These are phyloP conservation scores for Aleiodes leptofemur DNA, from an alignment of 2,888 invertebrate genomes.

Conservation along the genomic window DNA sequence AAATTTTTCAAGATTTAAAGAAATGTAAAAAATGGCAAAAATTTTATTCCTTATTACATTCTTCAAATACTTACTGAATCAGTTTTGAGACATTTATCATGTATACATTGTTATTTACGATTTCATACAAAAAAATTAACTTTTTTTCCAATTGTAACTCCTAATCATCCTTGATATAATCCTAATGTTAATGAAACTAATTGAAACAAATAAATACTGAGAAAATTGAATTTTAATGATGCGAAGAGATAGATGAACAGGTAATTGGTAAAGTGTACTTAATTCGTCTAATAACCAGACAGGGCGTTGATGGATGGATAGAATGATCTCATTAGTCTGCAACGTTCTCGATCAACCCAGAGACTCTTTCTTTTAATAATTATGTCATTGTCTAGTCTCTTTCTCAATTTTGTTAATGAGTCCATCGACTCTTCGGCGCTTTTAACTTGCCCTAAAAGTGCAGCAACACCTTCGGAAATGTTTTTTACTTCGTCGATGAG, in stretches of 20 bases:
- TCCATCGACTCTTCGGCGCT: slow-evolving; percentile 69
- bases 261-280: too few species aligned
- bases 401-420: slow-evolving; percentile 62
- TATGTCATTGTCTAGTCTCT: slow-evolving; percentile 71
- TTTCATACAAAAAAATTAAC: too few species aligned
- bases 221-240: neutral
- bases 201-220: neutral
- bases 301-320: slow-evolving; percentile 72
- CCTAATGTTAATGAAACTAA: too few species aligned
- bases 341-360: slow-evolving; percentile 71
- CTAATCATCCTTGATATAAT: too few species aligned
- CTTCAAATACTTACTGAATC: too few species aligned
- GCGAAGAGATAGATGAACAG: too few species aligned
- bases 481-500: slow-evolving; percentile 69
- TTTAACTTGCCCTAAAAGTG: slow-evolving; percentile 66
- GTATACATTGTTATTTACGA: too few species aligned
- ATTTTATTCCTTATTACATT: too few species aligned
- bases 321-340: slow-evolving; percentile 69
- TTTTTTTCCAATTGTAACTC: too few species aligned
- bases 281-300: slow-evolving; percentile 61
- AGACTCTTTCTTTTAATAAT: slow-evolving; percentile 73
- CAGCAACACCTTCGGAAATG: slow-evolving; percentile 62
- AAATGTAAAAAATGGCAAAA: too few species aligned
- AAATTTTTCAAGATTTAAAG: too few species aligned
- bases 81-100: too few species aligned